Base-by-base conservation (phyloP, 2,113 vertebrate genomes). In the Hucho hucho region DNA sequence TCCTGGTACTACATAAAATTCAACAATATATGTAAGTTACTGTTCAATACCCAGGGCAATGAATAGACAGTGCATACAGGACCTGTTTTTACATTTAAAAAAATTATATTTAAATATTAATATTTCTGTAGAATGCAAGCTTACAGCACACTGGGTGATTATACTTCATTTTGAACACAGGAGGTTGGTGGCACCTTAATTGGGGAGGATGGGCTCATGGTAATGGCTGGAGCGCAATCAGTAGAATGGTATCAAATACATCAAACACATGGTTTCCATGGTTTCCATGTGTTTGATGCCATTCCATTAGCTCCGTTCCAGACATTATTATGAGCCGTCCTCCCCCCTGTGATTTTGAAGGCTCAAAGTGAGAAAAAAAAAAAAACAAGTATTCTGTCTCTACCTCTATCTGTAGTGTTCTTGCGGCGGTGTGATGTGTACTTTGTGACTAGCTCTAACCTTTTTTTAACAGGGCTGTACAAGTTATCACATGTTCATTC, bases 401-500 rank as follows among this genome's bases (percentile, higher is more conserved):
- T 81, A 76, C 81, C 72, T 63, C 47, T 11, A 25, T 73, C 22
- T 71, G 32, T 22, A 13, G 59, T 74, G 49, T 74, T 75, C 78
- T 72, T 61, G 73, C 59, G 24, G 53, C 5, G 37, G 79, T 77
- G 37, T 24, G 6, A 13, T 83, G 79, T 93, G 88, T 88, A 92
- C 89, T 91, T 87, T 90, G 82, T 86, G 80, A 90, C 83, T 78
- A 79, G 76, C 63, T 64, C 70, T 72, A n/a, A 20, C 66, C 22
- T 56, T 47, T 70, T 53, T 87, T 86, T 5, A 90, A 91, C 75
- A 81, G 53, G 78, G 86, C 78, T 88, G 83, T 92, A 87, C 91
- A 90, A 89, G 68, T 77, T 58, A 77, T 85, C 88, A 75, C 29
- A 43, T 86, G 83, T 70, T 53, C 49, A 14, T 82, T 64, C 70